A percentile compares a stretch with the other conserved stretches of the same genome.
Evolutionary conservation across 2,888 invertebrate species (phyloP).

Genomic region (Bhutanitis thaidina): DNA sequence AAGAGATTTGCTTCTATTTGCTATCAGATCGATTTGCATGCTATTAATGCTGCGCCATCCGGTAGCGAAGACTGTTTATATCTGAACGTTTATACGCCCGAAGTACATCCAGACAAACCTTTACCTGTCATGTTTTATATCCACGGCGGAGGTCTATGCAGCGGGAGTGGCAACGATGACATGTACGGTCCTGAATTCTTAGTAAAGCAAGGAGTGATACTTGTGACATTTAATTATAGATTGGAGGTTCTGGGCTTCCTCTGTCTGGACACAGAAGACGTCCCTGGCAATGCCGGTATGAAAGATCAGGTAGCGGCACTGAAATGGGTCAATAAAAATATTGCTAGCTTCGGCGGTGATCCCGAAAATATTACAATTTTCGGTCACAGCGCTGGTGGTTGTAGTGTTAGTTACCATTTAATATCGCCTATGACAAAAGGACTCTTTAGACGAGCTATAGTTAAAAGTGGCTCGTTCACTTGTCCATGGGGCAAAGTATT

Average conservation of each 20-base stretch:
- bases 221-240: constrained; percentile 45
- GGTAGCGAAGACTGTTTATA: constrained; percentile 53
- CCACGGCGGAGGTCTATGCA: constrained; percentile 37
- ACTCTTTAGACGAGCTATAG: constrained; percentile 31
- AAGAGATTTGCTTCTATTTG: constrained; percentile 32
- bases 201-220: constrained; percentile 34
- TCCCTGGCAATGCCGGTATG: constrained; percentile 45
- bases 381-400: constrained; percentile 49
- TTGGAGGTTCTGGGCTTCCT: constrained; percentile 42
- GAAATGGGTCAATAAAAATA: constrained; percentile 41
- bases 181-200: constrained; percentile 40
- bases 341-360: constrained; percentile 50
- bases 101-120: constrained; percentile 29
- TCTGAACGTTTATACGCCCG: constrained; percentile 48
- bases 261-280: constrained; percentile 37
- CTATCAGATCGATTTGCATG: constrained; percentile 21
- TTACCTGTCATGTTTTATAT: constrained; percentile 48
- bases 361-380: constrained; percentile 50
- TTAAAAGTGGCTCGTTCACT: constrained; percentile 56
- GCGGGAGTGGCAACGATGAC: constrained; percentile 37
- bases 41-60: not conserved
- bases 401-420: constrained; percentile 42
- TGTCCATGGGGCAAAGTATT: constrained; percentile 70
- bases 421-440: constrained; percentile 39
- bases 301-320: constrained; percentile 48